A percentile compares a stretch with the other conserved stretches of the same genome.
phyloP scores from a whole-genome alignment of 2,797 vertebrate species.

The Dromococcyx pavoninus region DNA sequence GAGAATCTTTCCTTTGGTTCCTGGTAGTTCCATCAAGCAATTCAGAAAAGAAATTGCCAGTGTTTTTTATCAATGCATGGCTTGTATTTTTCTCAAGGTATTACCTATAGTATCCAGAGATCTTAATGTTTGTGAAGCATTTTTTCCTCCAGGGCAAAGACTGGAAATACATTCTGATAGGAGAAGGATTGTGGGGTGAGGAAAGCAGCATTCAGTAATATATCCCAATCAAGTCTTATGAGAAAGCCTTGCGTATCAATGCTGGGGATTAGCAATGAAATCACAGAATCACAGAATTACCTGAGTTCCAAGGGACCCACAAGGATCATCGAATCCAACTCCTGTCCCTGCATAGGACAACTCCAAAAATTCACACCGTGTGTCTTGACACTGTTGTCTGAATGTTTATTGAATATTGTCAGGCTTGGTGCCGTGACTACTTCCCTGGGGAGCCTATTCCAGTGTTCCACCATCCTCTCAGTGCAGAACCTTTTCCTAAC shows the following conservation, averaged over 20 bases:
- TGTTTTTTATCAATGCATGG: neutral
- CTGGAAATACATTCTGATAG: slow-evolving; percentile 25
- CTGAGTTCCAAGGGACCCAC: no score
- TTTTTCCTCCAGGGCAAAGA: neutral
- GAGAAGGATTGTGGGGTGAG: neutral
- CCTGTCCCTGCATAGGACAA: no score
- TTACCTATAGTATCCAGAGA: neutral
- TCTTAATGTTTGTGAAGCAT: neutral
- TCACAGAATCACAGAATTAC: no score
- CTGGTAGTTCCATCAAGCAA: neutral
- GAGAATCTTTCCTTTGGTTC: neutral
- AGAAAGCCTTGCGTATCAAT: neutral
- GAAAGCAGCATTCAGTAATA: neutral
- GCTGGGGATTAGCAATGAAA: neutral
- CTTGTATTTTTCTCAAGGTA: neutral
- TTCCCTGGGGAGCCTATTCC: no score
- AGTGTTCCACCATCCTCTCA: no score
- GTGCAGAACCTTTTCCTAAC: no score
- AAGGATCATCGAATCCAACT: no score
- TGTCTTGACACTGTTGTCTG: no score
- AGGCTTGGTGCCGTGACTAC: no score
- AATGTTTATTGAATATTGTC: no score
- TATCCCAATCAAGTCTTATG: neutral
- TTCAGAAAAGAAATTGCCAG: neutral
- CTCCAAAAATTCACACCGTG: no score